A percentile compares a stretch with the other conserved stretches of the same genome.
Evolutionary conservation across 2,888 invertebrate genomes (phyloP).

Genomic region (Polyommatus icarus): DNA sequence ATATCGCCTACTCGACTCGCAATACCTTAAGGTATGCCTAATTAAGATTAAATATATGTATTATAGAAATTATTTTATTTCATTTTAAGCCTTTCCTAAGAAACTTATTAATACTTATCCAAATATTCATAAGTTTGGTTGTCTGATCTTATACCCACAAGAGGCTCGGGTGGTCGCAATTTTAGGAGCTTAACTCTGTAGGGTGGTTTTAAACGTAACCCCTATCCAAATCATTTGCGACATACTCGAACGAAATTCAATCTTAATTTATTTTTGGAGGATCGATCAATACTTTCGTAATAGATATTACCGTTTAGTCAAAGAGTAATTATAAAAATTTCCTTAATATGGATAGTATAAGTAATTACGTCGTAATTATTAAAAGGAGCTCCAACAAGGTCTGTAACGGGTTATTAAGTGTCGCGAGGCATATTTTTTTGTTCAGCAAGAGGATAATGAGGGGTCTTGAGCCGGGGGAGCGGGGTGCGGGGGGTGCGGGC

Average conservation of each 20-base stretch:
- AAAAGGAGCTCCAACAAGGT: background rate
- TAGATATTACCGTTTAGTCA: background rate
- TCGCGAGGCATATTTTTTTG: constrained; percentile 36
- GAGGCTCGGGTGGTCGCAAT: background rate
- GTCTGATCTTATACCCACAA: background rate
- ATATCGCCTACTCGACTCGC: no score
- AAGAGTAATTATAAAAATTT: background rate
- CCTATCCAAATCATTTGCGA: background rate
- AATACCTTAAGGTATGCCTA: no score
- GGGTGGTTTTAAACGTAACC: constrained; percentile 1
- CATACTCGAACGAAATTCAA: background rate
- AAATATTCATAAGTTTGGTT: no score
- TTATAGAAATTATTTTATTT: background rate
- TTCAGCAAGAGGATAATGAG: constrained; percentile 60
- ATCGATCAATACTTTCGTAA: background rate
- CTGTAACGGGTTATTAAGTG: constrained; percentile 4
- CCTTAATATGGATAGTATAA: background rate
- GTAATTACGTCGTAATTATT: background rate
- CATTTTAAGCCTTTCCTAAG: background rate
- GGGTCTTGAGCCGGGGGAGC: constrained; percentile 55
- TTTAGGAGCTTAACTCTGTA: background rate
- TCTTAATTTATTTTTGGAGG: background rate
- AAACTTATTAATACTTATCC: background rate
- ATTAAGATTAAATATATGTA: no score
- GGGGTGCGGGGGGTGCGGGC: constrained; percentile 55